Base-by-base conservation (phyloP, 2,888 invertebrate genomes). In the Pseudolycoriella hygida region DNA sequence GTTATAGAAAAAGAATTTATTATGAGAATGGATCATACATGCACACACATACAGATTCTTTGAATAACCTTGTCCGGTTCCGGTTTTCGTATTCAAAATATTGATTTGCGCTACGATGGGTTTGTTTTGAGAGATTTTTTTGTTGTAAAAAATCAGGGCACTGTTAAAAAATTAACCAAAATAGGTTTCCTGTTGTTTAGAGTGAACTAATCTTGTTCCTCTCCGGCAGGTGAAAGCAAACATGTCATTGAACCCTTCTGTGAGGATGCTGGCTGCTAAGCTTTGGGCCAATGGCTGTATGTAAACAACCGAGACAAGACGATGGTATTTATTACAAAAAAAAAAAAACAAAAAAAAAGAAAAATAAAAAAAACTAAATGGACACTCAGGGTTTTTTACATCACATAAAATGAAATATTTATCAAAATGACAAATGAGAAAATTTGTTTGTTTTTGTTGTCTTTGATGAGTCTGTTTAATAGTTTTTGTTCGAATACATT, bases 131-230 rank as follows among this genome's bases (percentile, higher is more conserved):
- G 18, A 15, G 17, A 39, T 39, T 14, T 17, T 39, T 25, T 25
- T 25, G 25, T 25, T 25, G 25, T 25, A 25, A 25, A 25, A 39
- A 34, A 34, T 19, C 31, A 44, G 38, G 38, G 25, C 25, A 25
- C 25, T 25, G 25, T 25, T 25, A 6, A 40, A 34, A 41, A 45
- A 41, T 40, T 40, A 45, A 18, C 17, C 19, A 40, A 41, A 34
- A 54, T 55, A 54, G 56, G 56, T 52, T 52, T 65, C 66, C 66
- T 64, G 65, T 64, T 66, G 64, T 64, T 60, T 52, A 65, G 66
- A 66, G 66, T 55, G 65, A 66, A 66, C 66, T 66, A 66, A 66
- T 60, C 62, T 66, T 64, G 66, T 66, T 66, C 66, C 66, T 66
- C 66, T 66, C 66, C 64, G 64, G 61, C 66, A 66, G 66, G 66